Evolutionary conservation across 2,888 invertebrate species (phyloP).

Genomic region (Epistrophe eligans): DNA sequence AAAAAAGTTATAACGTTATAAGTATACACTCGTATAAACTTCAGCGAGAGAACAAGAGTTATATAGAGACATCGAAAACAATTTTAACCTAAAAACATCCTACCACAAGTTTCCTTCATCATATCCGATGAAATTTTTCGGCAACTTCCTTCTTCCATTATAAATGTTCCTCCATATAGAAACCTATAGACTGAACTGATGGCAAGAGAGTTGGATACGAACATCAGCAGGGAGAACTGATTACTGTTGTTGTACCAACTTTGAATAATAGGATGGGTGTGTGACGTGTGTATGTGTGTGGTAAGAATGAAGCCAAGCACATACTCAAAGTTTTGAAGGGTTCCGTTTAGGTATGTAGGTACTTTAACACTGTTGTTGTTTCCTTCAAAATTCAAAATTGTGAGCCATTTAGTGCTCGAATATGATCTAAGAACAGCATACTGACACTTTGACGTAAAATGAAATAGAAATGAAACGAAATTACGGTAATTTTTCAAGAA

Average conservation of each 20-base stretch:
- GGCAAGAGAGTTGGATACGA: neutral
- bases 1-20: slow-evolving; percentile 1
- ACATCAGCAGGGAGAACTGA: neutral
- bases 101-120: slow-evolving; percentile 45
- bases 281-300: neutral
- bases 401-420: slow-evolving; percentile 18
- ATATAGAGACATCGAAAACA: slow-evolving; percentile 43
- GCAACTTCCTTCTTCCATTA: slow-evolving; percentile 43
- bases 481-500: slow-evolving; percentile 68
- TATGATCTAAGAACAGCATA: slow-evolving; percentile 45
- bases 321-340: slow-evolving; percentile 40
- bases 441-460: slow-evolving; percentile 68
- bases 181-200: neutral
- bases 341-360: slow-evolving; percentile 1
- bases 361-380: slow-evolving; percentile 16
- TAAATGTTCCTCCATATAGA: neutral
- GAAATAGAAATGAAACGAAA: slow-evolving; percentile 54
- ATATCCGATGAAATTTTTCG: slow-evolving; percentile 53
- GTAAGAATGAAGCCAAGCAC: slow-evolving; percentile 8
- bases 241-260: slow-evolving; percentile 28
- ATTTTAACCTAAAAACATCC: slow-evolving; percentile 48
- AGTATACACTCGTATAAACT: slow-evolving; percentile 18
- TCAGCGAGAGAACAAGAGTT: neutral
- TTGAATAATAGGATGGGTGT: slow-evolving; percentile 11
- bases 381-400: slow-evolving; percentile 21